phyloP scores from a whole-genome alignment of 1,140 invertebrate species.

The Armadillidium nasatum region DNA sequence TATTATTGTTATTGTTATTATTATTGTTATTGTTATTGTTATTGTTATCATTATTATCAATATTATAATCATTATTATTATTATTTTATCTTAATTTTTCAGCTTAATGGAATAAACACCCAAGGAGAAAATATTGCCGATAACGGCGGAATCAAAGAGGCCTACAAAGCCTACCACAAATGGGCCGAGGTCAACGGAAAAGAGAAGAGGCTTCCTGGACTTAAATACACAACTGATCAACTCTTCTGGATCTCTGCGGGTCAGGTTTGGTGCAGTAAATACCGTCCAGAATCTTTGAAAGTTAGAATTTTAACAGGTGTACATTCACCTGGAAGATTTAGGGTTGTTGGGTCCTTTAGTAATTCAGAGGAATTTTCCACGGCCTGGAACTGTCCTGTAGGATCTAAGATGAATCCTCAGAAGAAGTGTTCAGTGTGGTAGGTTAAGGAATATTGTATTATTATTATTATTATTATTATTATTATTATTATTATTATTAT shows the following conservation, averaged over 20 bases:
- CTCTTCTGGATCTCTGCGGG: slow-evolving; percentile 61
- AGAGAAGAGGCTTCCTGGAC: slow-evolving; percentile 65
- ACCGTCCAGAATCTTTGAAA: slow-evolving; percentile 30
- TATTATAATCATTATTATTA: too few relatives aligned
- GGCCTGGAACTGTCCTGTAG: slow-evolving; percentile 72
- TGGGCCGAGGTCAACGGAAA: slow-evolving; percentile 45
- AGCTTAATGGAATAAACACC: slow-evolving; percentile 73
- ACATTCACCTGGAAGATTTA: slow-evolving; percentile 69
- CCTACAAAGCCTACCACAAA: slow-evolving; percentile 69
- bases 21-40: too few relatives aligned
- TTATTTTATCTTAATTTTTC: too few relatives aligned
- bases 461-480: too few relatives aligned
- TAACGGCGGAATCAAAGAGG: slow-evolving; percentile 83
- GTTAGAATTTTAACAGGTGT: slow-evolving; percentile 32
- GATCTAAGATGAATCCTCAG: slow-evolving; percentile 79
- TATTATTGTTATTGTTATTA: too few relatives aligned
- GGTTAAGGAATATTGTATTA: too few relatives aligned
- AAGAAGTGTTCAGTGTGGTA: slow-evolving; percentile 65
- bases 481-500: too few relatives aligned
- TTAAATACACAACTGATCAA: slow-evolving; percentile 70
- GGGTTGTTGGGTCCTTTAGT: slow-evolving; percentile 82
- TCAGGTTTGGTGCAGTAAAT: slow-evolving; percentile 41
- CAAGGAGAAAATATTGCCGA: slow-evolving; percentile 86
- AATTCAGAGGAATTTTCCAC: slow-evolving; percentile 83
- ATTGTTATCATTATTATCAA: too few relatives aligned